Percentiles rank a stretch among this genome's conserved stretches.
Evolutionary conservation across 2,888 invertebrate species (phyloP).

Genomic region (Tromatobia lineatoria): DNA sequence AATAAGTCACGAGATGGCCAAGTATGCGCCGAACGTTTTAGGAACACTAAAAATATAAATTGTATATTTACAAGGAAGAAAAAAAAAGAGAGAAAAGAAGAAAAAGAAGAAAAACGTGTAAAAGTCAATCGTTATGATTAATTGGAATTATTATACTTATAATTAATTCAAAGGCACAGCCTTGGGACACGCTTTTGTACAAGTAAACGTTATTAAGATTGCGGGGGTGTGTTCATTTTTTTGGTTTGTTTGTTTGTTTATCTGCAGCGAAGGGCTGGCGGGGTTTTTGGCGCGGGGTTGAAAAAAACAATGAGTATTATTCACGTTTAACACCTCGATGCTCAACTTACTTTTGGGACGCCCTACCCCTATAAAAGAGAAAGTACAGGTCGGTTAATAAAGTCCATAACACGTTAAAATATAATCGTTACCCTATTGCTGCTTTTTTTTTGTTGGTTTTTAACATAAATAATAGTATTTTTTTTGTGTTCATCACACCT

Average conservation of each 20-base stretch:
- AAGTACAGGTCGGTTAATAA: slow-evolving; percentile 83
- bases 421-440: slow-evolving; percentile 49
- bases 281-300: slow-evolving; percentile 74
- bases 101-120: slow-evolving; percentile 25
- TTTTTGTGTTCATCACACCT: slow-evolving; percentile 45
- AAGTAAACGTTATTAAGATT: slow-evolving; percentile 61
- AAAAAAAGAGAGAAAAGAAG: slow-evolving; percentile 32
- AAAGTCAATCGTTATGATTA: slow-evolving; percentile 66
- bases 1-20: slow-evolving; percentile 49
- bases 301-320: slow-evolving; percentile 79
- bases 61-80: slow-evolving; percentile 42
- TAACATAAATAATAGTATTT: slow-evolving; percentile 9
- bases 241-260: slow-evolving; percentile 40
- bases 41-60: slow-evolving; percentile 3
- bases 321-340: slow-evolving; percentile 82
- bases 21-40: slow-evolving; percentile 4
- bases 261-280: slow-evolving; percentile 53
- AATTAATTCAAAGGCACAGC: slow-evolving; percentile 51
- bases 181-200: slow-evolving; percentile 62
- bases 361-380: slow-evolving; percentile 85
- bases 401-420: slow-evolving; percentile 38
- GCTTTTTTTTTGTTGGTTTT: slow-evolving; percentile 29
- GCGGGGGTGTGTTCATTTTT: slow-evolving; percentile 48
- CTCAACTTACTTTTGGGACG: slow-evolving; percentile 86
- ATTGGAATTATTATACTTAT: slow-evolving; percentile 52